phyloP scores from a whole-genome alignment of 2,888 invertebrate species.

The Nomada ferruginata region DNA sequence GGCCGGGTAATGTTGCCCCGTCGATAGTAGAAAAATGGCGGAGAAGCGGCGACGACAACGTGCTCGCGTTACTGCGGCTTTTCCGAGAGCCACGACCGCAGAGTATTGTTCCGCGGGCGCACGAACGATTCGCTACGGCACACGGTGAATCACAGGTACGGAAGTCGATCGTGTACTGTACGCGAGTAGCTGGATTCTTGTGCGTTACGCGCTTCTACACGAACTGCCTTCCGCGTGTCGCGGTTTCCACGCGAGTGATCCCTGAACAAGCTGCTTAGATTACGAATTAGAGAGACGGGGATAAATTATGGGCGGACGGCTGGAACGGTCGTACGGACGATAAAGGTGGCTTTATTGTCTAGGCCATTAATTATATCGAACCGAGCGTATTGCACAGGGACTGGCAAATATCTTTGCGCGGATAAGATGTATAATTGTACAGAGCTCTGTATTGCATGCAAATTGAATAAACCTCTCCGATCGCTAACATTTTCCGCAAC shows the following conservation, averaged over 20 bases:
- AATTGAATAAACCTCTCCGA: too few species aligned
- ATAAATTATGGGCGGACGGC: background rate
- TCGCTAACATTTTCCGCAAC: too few species aligned
- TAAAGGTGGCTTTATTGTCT: too few species aligned
- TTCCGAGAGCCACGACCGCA: conserved; percentile 51
- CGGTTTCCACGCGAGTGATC: background rate
- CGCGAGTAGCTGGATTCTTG: background rate
- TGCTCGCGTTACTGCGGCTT: conserved; percentile 53
- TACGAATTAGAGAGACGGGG: background rate
- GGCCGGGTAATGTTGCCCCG: conserved; percentile 6
- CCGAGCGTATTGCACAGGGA: too few species aligned
- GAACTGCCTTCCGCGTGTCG: conserved; percentile 14
- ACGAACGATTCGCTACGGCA: conserved; percentile 26
- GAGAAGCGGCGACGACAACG: conserved; percentile 17
- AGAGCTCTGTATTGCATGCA: too few species aligned
- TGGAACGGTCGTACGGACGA: too few species aligned
- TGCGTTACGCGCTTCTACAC: conserved; percentile 14
- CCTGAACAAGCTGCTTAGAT: background rate
- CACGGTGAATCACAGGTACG: conserved; percentile 31
- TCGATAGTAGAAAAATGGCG: conserved; percentile 41
- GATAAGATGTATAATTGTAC: too few species aligned
- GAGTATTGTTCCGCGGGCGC: conserved; percentile 45
- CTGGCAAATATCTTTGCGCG: too few species aligned
- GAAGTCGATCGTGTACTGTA: conserved; percentile 35
- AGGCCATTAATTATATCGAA: too few species aligned